A percentile compares a stretch with the other conserved stretches of the same genome.
Conservation (phyloP, 2,888 invertebrate species). For the Ochropacha duplaris region DNA sequence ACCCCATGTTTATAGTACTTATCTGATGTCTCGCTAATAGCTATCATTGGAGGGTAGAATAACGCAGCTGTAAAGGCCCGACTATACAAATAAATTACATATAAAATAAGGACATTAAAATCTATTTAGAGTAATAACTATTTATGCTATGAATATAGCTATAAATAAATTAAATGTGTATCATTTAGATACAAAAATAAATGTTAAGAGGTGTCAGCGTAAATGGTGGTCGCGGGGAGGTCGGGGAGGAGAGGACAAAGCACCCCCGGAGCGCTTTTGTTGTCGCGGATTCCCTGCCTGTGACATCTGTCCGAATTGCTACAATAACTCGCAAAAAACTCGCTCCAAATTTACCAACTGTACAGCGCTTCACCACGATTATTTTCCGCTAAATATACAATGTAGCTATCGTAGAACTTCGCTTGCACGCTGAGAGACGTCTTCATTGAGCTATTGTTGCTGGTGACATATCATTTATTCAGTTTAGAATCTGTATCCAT, state of each 20-base stretch:
- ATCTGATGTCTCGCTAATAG: slow-evolving; percentile 77
- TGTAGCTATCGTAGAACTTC: slow-evolving; percentile 44
- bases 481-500: slow-evolving; percentile 47
- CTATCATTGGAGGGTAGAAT: slow-evolving; percentile 63
- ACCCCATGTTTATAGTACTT: slow-evolving; percentile 56
- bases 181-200: slow-evolving; percentile 75
- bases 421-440: slow-evolving; percentile 51
- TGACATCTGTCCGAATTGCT: slow-evolving; percentile 81
- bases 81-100: slow-evolving; percentile 69
- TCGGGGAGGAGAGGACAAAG: slow-evolving; percentile 68
- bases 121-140: slow-evolving; percentile 80
- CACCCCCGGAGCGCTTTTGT: slow-evolving; percentile 79
- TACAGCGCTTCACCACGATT: slow-evolving; percentile 61
- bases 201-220: slow-evolving; percentile 76
- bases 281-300: slow-evolving; percentile 69
- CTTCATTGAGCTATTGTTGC: slow-evolving; percentile 73
- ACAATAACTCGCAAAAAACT: slow-evolving; percentile 81
- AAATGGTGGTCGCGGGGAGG: slow-evolving; percentile 71
- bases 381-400: slow-evolving; percentile 67
- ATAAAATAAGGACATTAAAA: slow-evolving; percentile 80
- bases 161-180: slow-evolving; percentile 72
- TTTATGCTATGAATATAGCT: slow-evolving; percentile 62
- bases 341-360: slow-evolving; percentile 70
- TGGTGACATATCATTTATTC: slow-evolving; percentile 73
- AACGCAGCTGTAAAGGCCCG: slow-evolving; percentile 68